Base-by-base conservation (phyloP, 2,888 invertebrate species). In the Cheilosia scutellata region DNA sequence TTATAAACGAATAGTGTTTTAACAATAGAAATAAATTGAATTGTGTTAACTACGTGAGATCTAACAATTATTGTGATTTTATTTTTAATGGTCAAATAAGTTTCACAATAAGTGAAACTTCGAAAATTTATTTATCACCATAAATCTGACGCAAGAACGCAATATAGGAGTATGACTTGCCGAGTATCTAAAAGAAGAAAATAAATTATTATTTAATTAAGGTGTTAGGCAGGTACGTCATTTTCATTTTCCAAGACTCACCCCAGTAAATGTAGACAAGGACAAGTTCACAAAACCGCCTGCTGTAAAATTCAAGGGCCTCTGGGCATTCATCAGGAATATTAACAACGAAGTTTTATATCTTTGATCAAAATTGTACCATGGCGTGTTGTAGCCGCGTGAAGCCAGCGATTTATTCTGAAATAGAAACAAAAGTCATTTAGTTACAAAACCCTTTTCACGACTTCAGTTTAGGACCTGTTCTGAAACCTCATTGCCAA, bases 401-500 rank as follows among this genome's bases (percentile, higher is more conserved):
- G 84, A 86, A 0, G 89, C 78, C 2, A 91, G 77, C 0, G 90
- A 89, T 58, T 89, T 89, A 62, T 89, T 91, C 90, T 90, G 68
- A 11, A 87, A 87, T 29, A 20, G 27, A 29, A 72, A 53, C 13
- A 65, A 0, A 20, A 27, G 0, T 42, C 2, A 11, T 13, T 13
- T 25, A 11, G 7, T 5, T 20, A 6, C 5, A 11, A 5, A n/a
- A n/a, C n/a, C n/a, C n/a, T n/a, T n/a, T n/a, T n/a, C n/a, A n/a
- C n/a, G n/a, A n/a, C n/a, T n/a, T n/a, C n/a, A n/a, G 2, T 11
- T 13, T 63, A n/a, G 20, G 68, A 89, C 90, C 89, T 89, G 89
- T 20, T 89, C 90, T 37, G 88, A 88, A 1, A 90, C 89, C 62
- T 90, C 89, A 71, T 90, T 91, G n/a, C 90, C 90, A 60, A 89